These are phyloP conservation scores for Chelonus formosanus DNA, from an alignment of 2,888 invertebrate species.

Conservation along the genomic window DNA sequence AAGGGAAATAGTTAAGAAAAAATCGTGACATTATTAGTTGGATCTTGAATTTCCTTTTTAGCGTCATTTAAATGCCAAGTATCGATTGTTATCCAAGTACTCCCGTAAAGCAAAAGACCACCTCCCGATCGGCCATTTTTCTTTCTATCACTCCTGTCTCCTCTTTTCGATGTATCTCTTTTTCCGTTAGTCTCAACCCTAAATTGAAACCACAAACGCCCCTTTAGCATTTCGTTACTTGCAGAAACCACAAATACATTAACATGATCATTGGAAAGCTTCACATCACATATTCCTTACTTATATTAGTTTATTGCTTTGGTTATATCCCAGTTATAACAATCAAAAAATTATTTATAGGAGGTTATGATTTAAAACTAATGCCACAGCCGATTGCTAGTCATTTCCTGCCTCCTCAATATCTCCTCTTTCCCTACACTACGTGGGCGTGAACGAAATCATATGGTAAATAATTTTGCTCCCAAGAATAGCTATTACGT, in stretches of 20 bases:
- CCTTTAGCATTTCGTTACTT: slow-evolving; percentile 13
- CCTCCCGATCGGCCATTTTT: slow-evolving; percentile 25
- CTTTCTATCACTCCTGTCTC: slow-evolving; percentile 9
- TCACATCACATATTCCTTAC: background rate
- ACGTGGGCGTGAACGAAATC: slow-evolving; percentile 36
- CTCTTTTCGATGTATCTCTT: slow-evolving; percentile 1
- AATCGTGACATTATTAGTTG: slow-evolving; percentile 12
- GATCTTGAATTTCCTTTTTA: slow-evolving; percentile 17
- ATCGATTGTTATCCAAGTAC: slow-evolving; percentile 24
- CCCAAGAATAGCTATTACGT: slow-evolving; percentile 33
- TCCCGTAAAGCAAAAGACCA: background rate
- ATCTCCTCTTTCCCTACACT: slow-evolving; percentile 7
- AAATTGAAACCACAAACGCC: slow-evolving; percentile 18
- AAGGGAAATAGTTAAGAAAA: slow-evolving; percentile 17
- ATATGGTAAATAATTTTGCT: slow-evolving; percentile 35
- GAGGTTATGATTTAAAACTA: slow-evolving; percentile 35
- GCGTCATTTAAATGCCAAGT: slow-evolving; percentile 31
- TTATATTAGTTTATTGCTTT: slow-evolving; percentile 1
- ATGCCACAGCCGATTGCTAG: slow-evolving; percentile 30
- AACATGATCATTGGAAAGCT: background rate
- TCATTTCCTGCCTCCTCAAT: slow-evolving; percentile 31
- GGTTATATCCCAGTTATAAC: background rate
- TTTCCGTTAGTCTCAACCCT: slow-evolving; percentile 6
- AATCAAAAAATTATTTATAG: slow-evolving; percentile 4
- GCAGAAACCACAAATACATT: slow-evolving; percentile 20